Evolutionary conservation across 2,797 vertebrate genomes (phyloP), one percentile per base, ranked within the genome.

Genomic region (Falco naumanni): DNA sequence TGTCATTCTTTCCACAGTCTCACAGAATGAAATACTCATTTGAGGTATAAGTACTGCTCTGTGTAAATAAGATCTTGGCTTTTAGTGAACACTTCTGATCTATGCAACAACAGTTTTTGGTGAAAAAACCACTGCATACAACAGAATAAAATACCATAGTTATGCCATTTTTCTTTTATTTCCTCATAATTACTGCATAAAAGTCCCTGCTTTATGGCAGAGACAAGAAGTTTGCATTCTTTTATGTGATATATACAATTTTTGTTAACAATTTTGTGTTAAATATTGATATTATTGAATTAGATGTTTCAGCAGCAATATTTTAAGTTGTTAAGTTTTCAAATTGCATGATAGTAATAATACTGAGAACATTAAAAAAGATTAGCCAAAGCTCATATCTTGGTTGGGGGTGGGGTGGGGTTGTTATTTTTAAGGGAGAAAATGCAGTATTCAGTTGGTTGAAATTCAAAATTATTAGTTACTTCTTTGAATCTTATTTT

Each of bases 381-480:
- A 72, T 53, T 51, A 81, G 2, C 2, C 18, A 63, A 77, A 86
- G 3, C 2, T 80, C 2, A 3, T n/a, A 16, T 37, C 12, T 54
- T 63, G 3, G 0, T 71, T 76, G 7, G 0, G 1, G 10, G 45
- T 53, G 0, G 3, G 0, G 68, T 76, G 7, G 0, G 1, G 10
- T 48, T 53, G 0, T 10, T 31, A 31, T 16, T 83, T 66, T 79
- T 51, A 41, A 41, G 16, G 13, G 6, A 81, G 14, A 61, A 89
- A 78, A 84, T 31, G 6, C 2, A 53, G 8, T 25, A 57, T 74
- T 89, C 6, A 4, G 1, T 43, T 47, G 15, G 15, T n/a, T 45
- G 22, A 61, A 69, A 64, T 57, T 19, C 16, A 60, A 75, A 57
- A 48, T 65, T 60, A 37, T 37, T 51, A 19, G 2, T 43, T 66